phyloP scores from a whole-genome alignment of 2,888 invertebrate species.

The Epinotia brunnichana region DNA sequence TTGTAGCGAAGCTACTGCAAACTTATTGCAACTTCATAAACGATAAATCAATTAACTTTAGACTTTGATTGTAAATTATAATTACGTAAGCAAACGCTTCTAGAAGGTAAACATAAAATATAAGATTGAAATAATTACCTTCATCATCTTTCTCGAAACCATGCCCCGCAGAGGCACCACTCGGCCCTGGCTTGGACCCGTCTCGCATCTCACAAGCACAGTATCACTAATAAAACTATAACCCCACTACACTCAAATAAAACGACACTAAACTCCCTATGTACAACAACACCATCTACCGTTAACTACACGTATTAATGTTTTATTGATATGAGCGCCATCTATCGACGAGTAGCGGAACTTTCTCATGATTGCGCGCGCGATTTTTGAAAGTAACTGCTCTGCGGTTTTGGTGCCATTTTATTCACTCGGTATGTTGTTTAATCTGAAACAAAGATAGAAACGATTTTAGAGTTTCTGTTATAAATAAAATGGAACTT shows the following conservation, averaged over 20 bases:
- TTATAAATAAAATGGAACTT: not conserved
- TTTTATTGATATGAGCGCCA: conserved; percentile 22
- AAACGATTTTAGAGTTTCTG: not conserved
- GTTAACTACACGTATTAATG: not conserved
- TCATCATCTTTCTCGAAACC: conserved; percentile 67
- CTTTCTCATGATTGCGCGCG: conserved; percentile 23
- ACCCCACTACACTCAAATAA: conserved; percentile 50
- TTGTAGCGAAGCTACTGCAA: too few species aligned
- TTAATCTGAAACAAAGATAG: conserved; percentile 37
- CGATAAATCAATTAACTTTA: too few species aligned
- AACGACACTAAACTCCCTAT: conserved; percentile 21
- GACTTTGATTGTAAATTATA: too few species aligned
- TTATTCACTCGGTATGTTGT: conserved; percentile 7
- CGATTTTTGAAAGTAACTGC: conserved; percentile 18
- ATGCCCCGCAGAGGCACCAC: conserved; percentile 70
- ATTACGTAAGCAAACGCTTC: too few species aligned
- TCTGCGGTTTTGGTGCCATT: conserved; percentile 14
- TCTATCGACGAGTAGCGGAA: conserved; percentile 4
- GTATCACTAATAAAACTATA: conserved; percentile 56
- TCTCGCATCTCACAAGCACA: conserved; percentile 78
- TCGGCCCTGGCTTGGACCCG: conserved; percentile 72
- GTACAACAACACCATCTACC: conserved; percentile 31
- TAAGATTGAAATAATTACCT: conserved; percentile 56
- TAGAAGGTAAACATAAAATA: too few species aligned
- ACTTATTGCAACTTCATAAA: too few species aligned